Percentiles rank a stretch among this genome's conserved stretches.
These are phyloP conservation scores for Tachysurus vachellii DNA, from an alignment of 2,113 vertebrate species.

Conservation along the genomic window DNA sequence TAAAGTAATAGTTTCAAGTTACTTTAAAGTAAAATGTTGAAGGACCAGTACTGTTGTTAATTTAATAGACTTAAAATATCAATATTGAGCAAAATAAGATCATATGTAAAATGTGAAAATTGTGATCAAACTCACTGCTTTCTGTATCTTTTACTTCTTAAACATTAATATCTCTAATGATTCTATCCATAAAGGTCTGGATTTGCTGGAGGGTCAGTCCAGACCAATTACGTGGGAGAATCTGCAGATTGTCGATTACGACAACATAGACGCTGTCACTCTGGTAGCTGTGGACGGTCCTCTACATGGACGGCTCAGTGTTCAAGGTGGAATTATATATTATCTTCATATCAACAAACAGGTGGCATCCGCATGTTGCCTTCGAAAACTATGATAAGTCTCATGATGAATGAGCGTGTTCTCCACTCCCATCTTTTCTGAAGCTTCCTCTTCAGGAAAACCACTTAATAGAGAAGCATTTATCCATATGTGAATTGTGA, in stretches of 20 bases:
- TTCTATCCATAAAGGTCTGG: slow-evolving; percentile 60
- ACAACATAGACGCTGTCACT: slow-evolving; percentile 63
- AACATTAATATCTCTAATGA: neutral
- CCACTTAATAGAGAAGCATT: neutral
- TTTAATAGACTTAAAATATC: neutral
- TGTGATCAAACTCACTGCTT: neutral
- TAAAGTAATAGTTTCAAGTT: too few relatives aligned
- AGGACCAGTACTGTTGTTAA: neutral
- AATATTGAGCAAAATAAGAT: neutral
- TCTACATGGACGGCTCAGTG: slow-evolving; percentile 61
- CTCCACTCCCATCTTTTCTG: neutral
- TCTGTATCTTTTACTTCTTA: neutral
- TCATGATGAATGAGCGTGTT: neutral
- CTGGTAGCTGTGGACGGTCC: slow-evolving; percentile 72
- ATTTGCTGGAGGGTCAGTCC: slow-evolving; percentile 71
- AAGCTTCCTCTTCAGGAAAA: neutral
- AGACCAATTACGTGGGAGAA: slow-evolving; percentile 67
- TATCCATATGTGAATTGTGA: neutral
- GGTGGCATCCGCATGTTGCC: neutral
- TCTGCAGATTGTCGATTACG: slow-evolving; percentile 73
- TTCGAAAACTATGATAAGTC: neutral
- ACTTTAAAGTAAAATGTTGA: too few relatives aligned
- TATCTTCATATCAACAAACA: neutral
- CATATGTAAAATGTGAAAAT: neutral
- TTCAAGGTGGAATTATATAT: slow-evolving; percentile 55